Base-by-base conservation (phyloP, 2,888 invertebrate genomes). In the Brachylomia viminalis region DNA sequence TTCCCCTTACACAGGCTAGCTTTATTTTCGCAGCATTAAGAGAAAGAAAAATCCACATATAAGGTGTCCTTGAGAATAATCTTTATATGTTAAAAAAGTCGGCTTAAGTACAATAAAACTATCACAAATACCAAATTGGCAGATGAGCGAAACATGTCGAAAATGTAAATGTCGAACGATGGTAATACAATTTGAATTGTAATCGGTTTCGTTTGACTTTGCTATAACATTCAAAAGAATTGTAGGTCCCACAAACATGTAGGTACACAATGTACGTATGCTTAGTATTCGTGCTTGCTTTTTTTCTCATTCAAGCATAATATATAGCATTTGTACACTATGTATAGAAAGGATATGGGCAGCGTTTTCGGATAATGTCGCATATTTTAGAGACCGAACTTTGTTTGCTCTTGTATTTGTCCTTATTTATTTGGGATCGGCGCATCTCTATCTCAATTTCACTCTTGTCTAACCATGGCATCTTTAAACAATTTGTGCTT, bases 141-240 rank as follows among this genome's bases (percentile, higher is more conserved):
- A 52, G 47, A 82, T 47, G 45, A 62, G 11, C 30, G 15, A 64
- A 75, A 68, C 79, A 75, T 76, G 56, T 59, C 30, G 52, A 68
- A 56, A 54, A 80, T 82, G 52, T 65, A 64, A 74, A 82, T 59
- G 15, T 66, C n/a, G 49, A 58, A 27, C 45, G 67, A 61, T 58
- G 27, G 27, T 38, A 20, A 49, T 75, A 75, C 65, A 64, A 71
- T 83, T 86, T 79, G 80, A 80, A 82, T 86, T 74, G 82, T 79
- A 75, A 79, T 80, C 54, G 68, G 69, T 67, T 75, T 75, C 52
- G 75, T 72, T 85, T 83, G 73, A 77, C 73, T 81, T 84, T 79
- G 64, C 72, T 38, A 66, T 82, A 56, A 69, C 83, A 77, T 69
- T 79, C 54, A 33, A 54, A 47, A 15, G 77, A 61, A 65, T 59